Conservation (phyloP, 1,140 invertebrate species). For the Tetragonula clypearis region DNA sequence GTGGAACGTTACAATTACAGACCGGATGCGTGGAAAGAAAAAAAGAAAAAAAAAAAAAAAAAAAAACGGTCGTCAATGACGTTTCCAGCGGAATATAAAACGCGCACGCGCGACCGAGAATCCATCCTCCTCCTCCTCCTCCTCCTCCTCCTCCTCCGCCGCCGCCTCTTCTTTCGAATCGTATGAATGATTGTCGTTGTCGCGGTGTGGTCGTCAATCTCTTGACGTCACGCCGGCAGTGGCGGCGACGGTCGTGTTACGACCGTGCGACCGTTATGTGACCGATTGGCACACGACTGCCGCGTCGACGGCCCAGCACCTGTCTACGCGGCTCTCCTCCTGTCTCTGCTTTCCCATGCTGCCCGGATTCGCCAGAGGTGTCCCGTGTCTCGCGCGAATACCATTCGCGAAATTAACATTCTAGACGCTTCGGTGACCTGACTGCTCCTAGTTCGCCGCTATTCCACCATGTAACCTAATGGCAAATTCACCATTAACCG, state of each 20-base stretch:
- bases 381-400: background rate
- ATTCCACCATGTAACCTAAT: background rate
- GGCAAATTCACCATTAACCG: background rate
- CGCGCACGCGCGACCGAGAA: constrained; percentile 36
- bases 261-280: constrained; percentile 79
- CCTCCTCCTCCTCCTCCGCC: background rate
- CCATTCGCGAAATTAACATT: constrained; percentile 10
- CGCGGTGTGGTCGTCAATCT: constrained; percentile 63
- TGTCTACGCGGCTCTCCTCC: constrained; percentile 51
- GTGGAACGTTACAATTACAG: background rate
- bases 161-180: constrained; percentile 46
- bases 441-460: background rate
- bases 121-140: too few species aligned
- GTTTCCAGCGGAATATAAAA: background rate
- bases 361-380: constrained; percentile 20
- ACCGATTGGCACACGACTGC: constrained; percentile 74
- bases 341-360: constrained; percentile 36
- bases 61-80: background rate
- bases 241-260: constrained; percentile 74
- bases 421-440: background rate
- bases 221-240: constrained; percentile 66
- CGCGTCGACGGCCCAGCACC: constrained; percentile 57
- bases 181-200: constrained; percentile 65
- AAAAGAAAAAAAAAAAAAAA: too few species aligned
- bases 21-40: background rate